Evolutionary conservation across 2,797 vertebrate genomes (phyloP).

Genomic region (Megaceryle alcyon): DNA sequence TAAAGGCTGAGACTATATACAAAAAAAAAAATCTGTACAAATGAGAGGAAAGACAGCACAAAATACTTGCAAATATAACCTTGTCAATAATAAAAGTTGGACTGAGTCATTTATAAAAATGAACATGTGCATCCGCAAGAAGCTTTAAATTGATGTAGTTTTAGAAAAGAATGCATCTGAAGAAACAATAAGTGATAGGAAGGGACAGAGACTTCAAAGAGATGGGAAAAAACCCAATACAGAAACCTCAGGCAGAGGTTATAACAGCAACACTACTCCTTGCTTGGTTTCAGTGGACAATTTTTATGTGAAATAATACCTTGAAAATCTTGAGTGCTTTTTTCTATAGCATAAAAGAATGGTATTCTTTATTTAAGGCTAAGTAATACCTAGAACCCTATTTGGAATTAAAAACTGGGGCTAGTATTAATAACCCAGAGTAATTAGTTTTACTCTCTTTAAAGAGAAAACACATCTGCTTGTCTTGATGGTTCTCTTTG

Average conservation of each 20-base stretch:
- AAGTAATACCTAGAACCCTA: neutral
- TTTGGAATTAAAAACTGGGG: neutral
- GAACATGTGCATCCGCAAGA: neutral
- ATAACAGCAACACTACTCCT: neutral
- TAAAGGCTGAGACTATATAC: neutral
- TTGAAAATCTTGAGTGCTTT: neutral
- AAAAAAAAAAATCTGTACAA: neutral
- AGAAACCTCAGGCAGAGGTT: neutral
- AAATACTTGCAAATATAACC: neutral
- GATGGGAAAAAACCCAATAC: neutral
- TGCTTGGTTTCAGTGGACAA: neutral
- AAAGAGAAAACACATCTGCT: neutral
- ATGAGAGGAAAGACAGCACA: neutral
- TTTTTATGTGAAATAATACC: neutral
- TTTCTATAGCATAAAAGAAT: neutral
- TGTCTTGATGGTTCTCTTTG: neutral
- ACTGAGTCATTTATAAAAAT: neutral
- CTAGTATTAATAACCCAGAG: neutral
- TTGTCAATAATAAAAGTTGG: neutral
- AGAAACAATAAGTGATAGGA: neutral
- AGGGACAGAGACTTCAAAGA: neutral
- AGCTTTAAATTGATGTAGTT: neutral
- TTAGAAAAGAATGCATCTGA: neutral
- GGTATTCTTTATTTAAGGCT: neutral
- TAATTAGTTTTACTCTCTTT: neutral